Percentiles rank a stretch among this genome's conserved stretches.
Conservation (phyloP, 23 tunicate genomes). For the Ascidia mentula region DNA sequence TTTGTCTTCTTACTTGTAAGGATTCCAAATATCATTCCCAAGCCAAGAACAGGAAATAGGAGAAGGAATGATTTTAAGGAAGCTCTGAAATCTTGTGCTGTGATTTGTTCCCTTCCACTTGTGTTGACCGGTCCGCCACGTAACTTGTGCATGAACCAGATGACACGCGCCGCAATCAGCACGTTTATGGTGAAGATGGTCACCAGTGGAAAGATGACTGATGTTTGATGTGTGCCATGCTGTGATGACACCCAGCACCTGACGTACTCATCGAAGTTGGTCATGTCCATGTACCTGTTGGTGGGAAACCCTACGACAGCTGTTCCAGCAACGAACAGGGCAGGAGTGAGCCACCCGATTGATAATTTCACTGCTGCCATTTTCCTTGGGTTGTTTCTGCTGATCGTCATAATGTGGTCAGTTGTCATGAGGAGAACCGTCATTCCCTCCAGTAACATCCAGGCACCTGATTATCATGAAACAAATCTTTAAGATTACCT, state of each 20-base stretch:
- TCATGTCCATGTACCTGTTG: neutral
- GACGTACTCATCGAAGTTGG: slow-evolving; percentile 5
- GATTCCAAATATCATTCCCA: neutral
- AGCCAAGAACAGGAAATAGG: neutral
- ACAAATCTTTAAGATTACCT: no score
- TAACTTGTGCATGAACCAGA: neutral
- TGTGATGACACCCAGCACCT: slow-evolving; percentile 41
- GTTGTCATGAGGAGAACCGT: slow-evolving; percentile 51
- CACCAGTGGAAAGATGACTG: neutral
- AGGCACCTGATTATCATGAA: no score
- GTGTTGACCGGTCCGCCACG: neutral
- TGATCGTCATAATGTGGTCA: slow-evolving; percentile 18
- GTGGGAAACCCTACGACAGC: slow-evolving; percentile 27
- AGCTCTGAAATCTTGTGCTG: neutral
- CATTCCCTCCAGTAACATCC: slow-evolving; percentile 69
- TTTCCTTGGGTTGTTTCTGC: slow-evolving; percentile 23
- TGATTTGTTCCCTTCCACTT: neutral
- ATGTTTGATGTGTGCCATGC: neutral
- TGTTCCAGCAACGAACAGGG: slow-evolving; percentile 10
- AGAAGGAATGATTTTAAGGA: neutral
- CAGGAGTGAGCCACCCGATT: slow-evolving; percentile 34
- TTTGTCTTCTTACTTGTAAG: neutral
- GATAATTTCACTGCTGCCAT: slow-evolving; percentile 1
- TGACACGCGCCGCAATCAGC: neutral
- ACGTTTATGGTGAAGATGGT: neutral